Conservation (phyloP, 2,797 vertebrate species). For the Strix occidentalis region DNA sequence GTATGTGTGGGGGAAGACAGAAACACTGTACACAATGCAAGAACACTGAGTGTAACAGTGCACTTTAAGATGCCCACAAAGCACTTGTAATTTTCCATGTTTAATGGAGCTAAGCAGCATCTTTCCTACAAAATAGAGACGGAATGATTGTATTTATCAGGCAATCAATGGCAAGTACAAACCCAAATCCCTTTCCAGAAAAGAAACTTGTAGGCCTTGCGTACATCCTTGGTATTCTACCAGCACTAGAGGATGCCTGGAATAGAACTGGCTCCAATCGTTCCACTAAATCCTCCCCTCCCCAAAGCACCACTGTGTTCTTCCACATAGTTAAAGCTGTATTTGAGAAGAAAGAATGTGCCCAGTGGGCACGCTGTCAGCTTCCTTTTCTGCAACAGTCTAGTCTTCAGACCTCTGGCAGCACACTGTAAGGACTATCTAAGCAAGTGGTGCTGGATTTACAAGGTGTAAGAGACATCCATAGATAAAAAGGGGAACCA, state of each 20-base stretch:
- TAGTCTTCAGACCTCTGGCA: constrained; percentile 4
- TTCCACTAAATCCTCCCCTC: background rate
- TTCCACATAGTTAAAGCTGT: background rate
- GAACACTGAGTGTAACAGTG: background rate
- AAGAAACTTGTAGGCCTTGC: background rate
- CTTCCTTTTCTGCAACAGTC: background rate
- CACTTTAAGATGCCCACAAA: background rate
- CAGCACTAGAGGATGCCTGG: background rate
- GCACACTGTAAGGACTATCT: background rate
- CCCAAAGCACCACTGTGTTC: background rate
- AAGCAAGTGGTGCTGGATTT: background rate
- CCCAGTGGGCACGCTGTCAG: constrained; percentile 7
- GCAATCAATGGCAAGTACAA: background rate
- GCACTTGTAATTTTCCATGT: background rate
- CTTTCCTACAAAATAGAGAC: background rate
- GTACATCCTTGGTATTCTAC: background rate
- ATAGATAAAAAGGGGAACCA: background rate
- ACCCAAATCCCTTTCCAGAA: background rate
- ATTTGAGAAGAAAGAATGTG: constrained; percentile 13
- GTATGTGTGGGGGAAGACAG: constrained; percentile 8
- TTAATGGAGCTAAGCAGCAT: background rate
- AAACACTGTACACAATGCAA: background rate
- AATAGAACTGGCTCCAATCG: background rate
- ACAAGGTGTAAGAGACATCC: background rate
- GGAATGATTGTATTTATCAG: background rate